These are phyloP conservation scores for Serripes groenlandicus DNA, from an alignment of 2,888 invertebrate species.

Conservation along the genomic window DNA sequence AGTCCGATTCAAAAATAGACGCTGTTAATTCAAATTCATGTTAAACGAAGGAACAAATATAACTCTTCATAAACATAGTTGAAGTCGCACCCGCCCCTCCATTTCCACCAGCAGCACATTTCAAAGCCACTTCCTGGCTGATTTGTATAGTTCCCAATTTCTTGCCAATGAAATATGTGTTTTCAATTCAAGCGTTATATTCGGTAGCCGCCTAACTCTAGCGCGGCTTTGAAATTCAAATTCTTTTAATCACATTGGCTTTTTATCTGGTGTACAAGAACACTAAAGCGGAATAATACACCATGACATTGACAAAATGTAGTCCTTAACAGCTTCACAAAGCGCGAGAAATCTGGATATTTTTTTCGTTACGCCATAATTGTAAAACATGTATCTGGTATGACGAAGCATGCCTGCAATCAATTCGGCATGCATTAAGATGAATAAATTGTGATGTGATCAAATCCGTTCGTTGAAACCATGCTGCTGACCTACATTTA, in stretches of 20 bases:
- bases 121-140: conserved; percentile 24
- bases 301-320: conserved; percentile 64
- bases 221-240: conserved; percentile 65
- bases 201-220: conserved; percentile 53
- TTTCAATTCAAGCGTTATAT: conserved; percentile 63
- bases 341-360: conserved; percentile 36
- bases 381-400: conserved; percentile 11
- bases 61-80: conserved; percentile 37
- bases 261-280: conserved; percentile 38
- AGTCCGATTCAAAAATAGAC: no score
- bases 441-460: no score
- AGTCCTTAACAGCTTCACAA: conserved; percentile 40
- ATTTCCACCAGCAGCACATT: conserved; percentile 30
- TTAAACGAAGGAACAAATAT: conserved; percentile 19
- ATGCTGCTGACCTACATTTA: no score
- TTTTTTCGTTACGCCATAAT: not conserved
- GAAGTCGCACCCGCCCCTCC: conserved; percentile 36
- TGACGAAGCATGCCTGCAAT: no score
- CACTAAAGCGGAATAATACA: conserved; percentile 57
- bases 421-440: no score
- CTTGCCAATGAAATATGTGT: conserved; percentile 61
- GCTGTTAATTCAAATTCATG: no score
- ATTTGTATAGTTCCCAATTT: conserved; percentile 30
- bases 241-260: conserved; percentile 53
- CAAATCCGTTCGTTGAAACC: no score